A percentile compares a stretch with the other conserved stretches of the same genome.
Evolutionary conservation across 1,140 invertebrate species (phyloP).

Genomic region (Hormaphis cornu): DNA sequence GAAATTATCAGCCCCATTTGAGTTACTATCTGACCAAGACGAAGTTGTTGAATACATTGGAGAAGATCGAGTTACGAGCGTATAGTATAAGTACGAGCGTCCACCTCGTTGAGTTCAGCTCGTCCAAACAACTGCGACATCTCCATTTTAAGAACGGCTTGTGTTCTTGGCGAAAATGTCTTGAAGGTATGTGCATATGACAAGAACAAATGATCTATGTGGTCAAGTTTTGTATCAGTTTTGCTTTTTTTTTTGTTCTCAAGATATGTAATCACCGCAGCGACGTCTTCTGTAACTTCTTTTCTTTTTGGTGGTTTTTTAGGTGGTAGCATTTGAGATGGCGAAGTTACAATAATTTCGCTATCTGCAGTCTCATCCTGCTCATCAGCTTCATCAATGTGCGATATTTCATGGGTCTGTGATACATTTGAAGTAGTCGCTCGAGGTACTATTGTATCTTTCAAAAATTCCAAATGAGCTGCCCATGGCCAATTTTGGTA

Average conservation of each 20-base stretch:
- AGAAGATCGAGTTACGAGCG: background rate
- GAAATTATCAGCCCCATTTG: background rate
- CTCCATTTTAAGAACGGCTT: conserved; percentile 33
- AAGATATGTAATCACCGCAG: background rate
- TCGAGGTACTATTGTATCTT: conserved; percentile 34
- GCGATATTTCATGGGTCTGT: background rate
- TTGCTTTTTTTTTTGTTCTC: background rate
- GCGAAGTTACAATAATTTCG: background rate
- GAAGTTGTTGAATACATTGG: background rate
- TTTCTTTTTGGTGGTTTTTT: background rate
- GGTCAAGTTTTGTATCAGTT: conserved; percentile 15
- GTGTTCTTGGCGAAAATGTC: conserved; percentile 30
- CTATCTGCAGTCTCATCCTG: background rate
- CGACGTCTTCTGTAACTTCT: background rate
- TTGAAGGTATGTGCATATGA: conserved; percentile 33
- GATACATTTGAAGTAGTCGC: background rate
- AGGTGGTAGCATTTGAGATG: conserved; percentile 1
- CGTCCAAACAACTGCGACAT: conserved; percentile 19
- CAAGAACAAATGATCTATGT: conserved; percentile 31
- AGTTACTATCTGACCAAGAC: background rate
- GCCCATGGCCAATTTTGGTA: conserved; percentile 18
- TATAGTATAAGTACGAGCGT: background rate
- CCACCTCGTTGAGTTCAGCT: conserved; percentile 30
- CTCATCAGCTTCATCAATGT: background rate
- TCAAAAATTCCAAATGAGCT: conserved; percentile 13